phyloP scores from a whole-genome alignment of 1,140 invertebrate species.

The Bemisia tabaci region DNA sequence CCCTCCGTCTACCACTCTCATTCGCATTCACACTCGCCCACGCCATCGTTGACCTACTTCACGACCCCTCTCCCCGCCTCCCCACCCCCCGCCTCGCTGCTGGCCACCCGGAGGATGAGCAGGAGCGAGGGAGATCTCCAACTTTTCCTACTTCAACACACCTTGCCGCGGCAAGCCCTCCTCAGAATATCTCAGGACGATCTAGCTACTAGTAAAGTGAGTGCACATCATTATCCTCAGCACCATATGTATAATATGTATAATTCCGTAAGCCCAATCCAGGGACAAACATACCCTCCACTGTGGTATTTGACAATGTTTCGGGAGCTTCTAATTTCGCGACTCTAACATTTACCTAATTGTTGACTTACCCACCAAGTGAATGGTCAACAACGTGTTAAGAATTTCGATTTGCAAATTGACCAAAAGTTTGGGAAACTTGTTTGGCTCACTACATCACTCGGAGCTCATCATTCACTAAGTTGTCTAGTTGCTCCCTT shows the following conservation, averaged over 20 bases:
- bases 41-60: conserved; percentile 5
- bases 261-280: neutral
- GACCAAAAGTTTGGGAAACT: too few species aligned
- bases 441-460: too few species aligned
- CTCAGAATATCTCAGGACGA: conserved; percentile 2
- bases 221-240: neutral
- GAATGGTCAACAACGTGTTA: too few species aligned
- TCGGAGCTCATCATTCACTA: too few species aligned
- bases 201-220: neutral
- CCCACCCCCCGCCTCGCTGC: conserved; percentile 19
- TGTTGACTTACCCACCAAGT: too few species aligned
- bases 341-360: too few species aligned
- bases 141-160: conserved; percentile 13
- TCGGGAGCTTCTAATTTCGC: too few species aligned
- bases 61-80: neutral
- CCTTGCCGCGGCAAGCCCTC: neutral
- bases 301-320: too few species aligned
- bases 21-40: conserved; percentile 3
- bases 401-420: too few species aligned
- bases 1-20: neutral
- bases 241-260: neutral
- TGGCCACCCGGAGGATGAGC: conserved; percentile 31
- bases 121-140: conserved; percentile 37
- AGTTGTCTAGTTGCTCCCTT: too few species aligned
- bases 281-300: too few species aligned